phyloP scores from a whole-genome alignment of 2,888 invertebrate genomes.

The Polymixis flavicincta region DNA sequence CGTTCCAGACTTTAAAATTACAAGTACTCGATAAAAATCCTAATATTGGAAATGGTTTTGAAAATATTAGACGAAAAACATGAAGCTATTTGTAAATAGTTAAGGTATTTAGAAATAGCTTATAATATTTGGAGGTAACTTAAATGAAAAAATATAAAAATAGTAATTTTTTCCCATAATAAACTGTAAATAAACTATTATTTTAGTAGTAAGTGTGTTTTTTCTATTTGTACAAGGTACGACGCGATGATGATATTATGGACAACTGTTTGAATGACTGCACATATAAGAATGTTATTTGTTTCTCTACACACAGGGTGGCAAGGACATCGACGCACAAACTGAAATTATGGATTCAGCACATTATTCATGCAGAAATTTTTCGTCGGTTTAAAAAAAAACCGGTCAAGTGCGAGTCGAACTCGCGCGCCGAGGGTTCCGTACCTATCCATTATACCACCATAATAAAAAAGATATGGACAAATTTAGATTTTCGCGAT shows the following conservation, averaged over 20 bases:
- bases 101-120: conserved; percentile 85
- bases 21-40: conserved; percentile 60
- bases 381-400: no score
- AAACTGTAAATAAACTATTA: conserved; percentile 89
- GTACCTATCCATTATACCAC: no score
- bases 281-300: conserved; percentile 37
- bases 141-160: conserved; percentile 82
- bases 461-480: no score
- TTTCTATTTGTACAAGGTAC: conserved; percentile 69
- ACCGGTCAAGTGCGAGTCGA: no score
- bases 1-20: conserved; percentile 69
- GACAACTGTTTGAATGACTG: conserved; percentile 36
- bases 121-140: conserved; percentile 81
- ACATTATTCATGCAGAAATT: no score
- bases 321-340: no score
- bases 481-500: no score
- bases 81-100: conserved; percentile 87
- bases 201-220: conserved; percentile 83
- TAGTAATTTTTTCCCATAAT: conserved; percentile 84
- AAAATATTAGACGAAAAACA: conserved; percentile 60
- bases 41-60: conserved; percentile 52
- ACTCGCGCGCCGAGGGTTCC: no score
- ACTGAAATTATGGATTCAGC: no score
- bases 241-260: conserved; percentile 29
- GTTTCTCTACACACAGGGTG: conserved; percentile 21